Base-by-base conservation (phyloP, 1,140 invertebrate species). In the Pachypsylla venusta region DNA sequence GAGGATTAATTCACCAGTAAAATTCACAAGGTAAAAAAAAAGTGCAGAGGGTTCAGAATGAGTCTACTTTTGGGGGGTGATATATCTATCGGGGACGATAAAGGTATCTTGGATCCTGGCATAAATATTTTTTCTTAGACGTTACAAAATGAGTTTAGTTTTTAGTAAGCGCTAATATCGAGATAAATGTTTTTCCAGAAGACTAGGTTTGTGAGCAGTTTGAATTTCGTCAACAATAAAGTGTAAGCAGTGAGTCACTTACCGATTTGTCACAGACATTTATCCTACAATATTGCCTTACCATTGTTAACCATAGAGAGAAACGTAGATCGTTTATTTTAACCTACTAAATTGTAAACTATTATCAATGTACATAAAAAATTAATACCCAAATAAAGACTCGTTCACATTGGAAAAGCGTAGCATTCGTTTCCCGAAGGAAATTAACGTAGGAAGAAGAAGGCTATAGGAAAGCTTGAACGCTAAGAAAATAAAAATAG, bases 251-350 rank as follows among this genome's bases (percentile, higher is more conserved):
- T n/a, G 7, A 48, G n/a, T 19, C 42, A 48, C 42, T 48, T 48
- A 48, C 4, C 42, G n/a, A 48, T 48, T 48, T n/a, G 42, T 48
- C 22, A 48, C 42, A 48, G 42, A 22, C 42, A 48, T 48, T 48
- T 48, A 48, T 48, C 42, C n/a, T n/a, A n/a, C n/a, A n/a, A n/a
- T 48, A 5, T 48, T 48, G 16, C 42, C n/a, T 19, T 19, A 19
- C n/a, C n/a, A 48, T 48, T 48, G 42, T 48, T 48, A 48, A n/a
- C n/a, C n/a, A n/a, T n/a, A n/a, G n/a, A 22, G 42, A 48, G 42
- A 48, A 48, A 48, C 42, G 42, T 22, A 48, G 10, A 35, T 48
- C 16, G 42, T 19, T n/a, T 48, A 48, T 48, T 35, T 10, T n/a
- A 35, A 35, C 7, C 30, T 35, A 35, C 30, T 35, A 35, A 35